phyloP scores from a whole-genome alignment of 2,113 vertebrate species.

The Lates calcarifer region DNA sequence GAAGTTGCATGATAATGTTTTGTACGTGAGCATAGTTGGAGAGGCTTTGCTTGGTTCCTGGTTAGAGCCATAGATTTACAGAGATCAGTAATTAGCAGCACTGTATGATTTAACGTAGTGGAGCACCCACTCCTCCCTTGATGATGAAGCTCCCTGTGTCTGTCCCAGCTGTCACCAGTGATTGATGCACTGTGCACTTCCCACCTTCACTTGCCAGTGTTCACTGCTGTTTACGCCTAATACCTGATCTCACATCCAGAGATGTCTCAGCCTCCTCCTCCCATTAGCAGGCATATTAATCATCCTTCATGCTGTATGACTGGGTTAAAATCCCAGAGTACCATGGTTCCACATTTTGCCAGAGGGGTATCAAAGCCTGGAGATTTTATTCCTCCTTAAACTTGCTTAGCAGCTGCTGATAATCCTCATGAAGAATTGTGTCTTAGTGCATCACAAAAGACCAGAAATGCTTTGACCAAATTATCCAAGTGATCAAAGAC shows the following conservation, averaged over 20 bases:
- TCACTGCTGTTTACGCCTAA: constrained; percentile 44
- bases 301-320: constrained; percentile 60
- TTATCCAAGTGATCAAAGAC: constrained; percentile 12
- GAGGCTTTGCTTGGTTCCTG: constrained; percentile 11
- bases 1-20: background rate
- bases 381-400: constrained; percentile 14
- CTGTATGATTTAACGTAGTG: constrained; percentile 44
- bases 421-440: constrained; percentile 8
- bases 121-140: constrained; percentile 52
- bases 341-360: constrained; percentile 2
- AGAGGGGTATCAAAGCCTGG: background rate
- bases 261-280: constrained; percentile 53
- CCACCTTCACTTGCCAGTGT: constrained; percentile 50
- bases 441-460: background rate
- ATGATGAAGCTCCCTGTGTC: constrained; percentile 65
- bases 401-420: background rate
- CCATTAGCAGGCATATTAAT: constrained; percentile 78
- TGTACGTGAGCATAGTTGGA: background rate
- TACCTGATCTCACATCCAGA: constrained; percentile 58
- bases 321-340: constrained; percentile 54
- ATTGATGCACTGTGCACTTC: constrained; percentile 79
- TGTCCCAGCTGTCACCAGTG: constrained; percentile 77
- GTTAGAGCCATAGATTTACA: constrained; percentile 24
- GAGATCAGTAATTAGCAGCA: constrained; percentile 55
- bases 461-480: constrained; percentile 14